Evolutionary conservation across 2,888 invertebrate genomes (phyloP).

Genomic region (Aphelenchoides bicaudatus): DNA sequence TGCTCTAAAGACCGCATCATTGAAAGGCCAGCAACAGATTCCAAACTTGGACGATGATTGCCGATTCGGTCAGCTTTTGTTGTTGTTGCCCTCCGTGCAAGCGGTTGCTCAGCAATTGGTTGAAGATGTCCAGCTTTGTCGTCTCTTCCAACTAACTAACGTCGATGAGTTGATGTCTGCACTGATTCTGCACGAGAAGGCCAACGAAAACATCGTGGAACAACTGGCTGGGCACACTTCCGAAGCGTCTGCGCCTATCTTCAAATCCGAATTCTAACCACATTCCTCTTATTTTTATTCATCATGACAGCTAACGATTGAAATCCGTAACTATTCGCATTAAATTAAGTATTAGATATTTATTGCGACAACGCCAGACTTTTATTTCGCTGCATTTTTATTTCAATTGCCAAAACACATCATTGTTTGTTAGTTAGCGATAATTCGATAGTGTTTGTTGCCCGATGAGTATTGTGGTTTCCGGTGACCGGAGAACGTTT

Average conservation of each 20-base stretch:
- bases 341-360: no score
- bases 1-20: constrained; percentile 37
- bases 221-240: constrained; percentile 12
- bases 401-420: no score
- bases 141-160: constrained; percentile 48
- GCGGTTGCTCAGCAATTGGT: constrained; percentile 35
- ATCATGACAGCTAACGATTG: no score
- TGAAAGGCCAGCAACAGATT: constrained; percentile 23
- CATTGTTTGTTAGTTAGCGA: no score
- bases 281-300: neutral
- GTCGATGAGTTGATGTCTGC: constrained; percentile 52
- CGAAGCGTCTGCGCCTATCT: neutral
- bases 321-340: neutral
- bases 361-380: no score
- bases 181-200: constrained; percentile 42
- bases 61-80: constrained; percentile 43
- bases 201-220: constrained; percentile 2
- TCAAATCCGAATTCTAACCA: neutral
- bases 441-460: no score
- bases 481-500: no score
- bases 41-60: constrained; percentile 34
- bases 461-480: no score
- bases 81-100: constrained; percentile 39
- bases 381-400: no score
- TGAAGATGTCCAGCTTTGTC: constrained; percentile 53